These are phyloP conservation scores for Sardina pilchardus DNA, from an alignment of 2,113 vertebrate species.

Conservation along the genomic window DNA sequence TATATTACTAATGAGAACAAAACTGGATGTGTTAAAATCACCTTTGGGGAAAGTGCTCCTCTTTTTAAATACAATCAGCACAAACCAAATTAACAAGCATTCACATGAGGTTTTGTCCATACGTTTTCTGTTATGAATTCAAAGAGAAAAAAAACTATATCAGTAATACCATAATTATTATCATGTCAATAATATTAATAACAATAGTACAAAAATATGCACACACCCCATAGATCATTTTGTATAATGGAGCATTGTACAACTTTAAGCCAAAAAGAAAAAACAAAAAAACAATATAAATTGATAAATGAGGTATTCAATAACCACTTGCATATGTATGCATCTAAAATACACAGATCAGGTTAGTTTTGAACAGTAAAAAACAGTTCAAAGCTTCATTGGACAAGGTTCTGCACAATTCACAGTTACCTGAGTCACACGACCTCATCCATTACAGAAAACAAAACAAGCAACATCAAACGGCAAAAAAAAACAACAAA, in stretches of 20 bases:
- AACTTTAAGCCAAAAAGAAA: slow-evolving; percentile 62
- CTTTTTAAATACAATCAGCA: slow-evolving; percentile 78
- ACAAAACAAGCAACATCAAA: slow-evolving; percentile 22
- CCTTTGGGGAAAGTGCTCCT: slow-evolving; percentile 74
- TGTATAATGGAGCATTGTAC: slow-evolving; percentile 75
- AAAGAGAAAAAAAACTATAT: slow-evolving; percentile 68
- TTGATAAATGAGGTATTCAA: slow-evolving; percentile 78
- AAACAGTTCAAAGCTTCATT: slow-evolving; percentile 66
- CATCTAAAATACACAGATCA: slow-evolving; percentile 71
- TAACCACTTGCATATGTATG: slow-evolving; percentile 77
- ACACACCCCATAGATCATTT: slow-evolving; percentile 75
- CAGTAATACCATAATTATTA: slow-evolving; percentile 73
- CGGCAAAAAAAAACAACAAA: not conserved
- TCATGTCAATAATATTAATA: slow-evolving; percentile 66
- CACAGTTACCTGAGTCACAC: slow-evolving; percentile 71
- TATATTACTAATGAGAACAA: slow-evolving; percentile 80
- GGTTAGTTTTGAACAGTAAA: slow-evolving; percentile 58
- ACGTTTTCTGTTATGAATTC: slow-evolving; percentile 64
- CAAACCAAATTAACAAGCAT: slow-evolving; percentile 77
- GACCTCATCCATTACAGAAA: slow-evolving; percentile 53
- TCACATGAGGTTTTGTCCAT: slow-evolving; percentile 65
- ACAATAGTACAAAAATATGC: slow-evolving; percentile 78
- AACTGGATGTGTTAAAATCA: slow-evolving; percentile 73
- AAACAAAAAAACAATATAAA: slow-evolving; percentile 56
- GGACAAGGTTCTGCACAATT: slow-evolving; percentile 67